phyloP scores from a whole-genome alignment of 2,797 vertebrate species.

The Phylloscopus collybita region DNA sequence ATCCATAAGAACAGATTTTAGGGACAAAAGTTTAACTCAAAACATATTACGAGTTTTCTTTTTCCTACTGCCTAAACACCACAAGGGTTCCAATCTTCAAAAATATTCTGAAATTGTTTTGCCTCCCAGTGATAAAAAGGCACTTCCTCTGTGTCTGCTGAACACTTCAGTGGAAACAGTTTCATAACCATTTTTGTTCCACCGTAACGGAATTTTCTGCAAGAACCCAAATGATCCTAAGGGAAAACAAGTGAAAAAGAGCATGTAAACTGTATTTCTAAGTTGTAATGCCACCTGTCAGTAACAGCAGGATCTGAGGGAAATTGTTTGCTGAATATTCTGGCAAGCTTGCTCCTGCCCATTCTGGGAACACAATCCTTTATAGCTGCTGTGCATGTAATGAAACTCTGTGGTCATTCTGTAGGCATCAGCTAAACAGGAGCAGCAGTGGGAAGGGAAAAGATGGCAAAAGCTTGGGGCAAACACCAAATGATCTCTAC shows the following conservation, averaged over 20 bases:
- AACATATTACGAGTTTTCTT: background rate
- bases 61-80: background rate
- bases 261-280: background rate
- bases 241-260: background rate
- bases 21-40: background rate
- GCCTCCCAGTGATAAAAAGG: background rate
- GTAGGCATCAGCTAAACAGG: background rate
- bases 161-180: background rate
- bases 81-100: background rate
- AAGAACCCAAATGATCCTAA: background rate
- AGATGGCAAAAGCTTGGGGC: background rate
- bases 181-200: background rate
- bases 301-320: background rate
- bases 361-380: background rate
- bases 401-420: background rate
- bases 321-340: background rate
- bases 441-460: background rate
- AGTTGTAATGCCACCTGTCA: background rate
- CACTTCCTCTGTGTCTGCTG: background rate
- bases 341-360: background rate
- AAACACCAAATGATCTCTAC: background rate
- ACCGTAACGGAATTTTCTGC: background rate
- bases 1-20: background rate
- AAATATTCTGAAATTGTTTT: background rate
- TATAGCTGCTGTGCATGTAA: background rate